Evolutionary conservation across 2,797 vertebrate genomes (phyloP).

Genomic region (Enteromius fasciolatus): DNA sequence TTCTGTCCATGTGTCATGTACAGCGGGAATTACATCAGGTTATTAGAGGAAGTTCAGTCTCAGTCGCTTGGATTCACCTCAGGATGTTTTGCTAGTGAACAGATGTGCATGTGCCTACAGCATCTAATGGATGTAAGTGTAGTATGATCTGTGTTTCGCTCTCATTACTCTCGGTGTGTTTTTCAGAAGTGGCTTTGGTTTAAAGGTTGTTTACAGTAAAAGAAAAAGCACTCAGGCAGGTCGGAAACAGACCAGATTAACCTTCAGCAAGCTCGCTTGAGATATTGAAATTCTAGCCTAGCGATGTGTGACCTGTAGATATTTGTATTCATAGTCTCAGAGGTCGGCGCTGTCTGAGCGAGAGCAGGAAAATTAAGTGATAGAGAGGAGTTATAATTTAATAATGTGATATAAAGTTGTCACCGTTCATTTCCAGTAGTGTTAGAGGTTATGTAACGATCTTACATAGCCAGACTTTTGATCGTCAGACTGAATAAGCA

Average conservation of each 20-base stretch:
- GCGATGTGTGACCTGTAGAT: not conserved
- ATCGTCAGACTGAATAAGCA: slow-evolving; percentile 12
- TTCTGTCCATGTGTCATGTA: slow-evolving; percentile 11
- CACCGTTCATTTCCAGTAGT: not conserved
- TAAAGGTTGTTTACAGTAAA: not conserved
- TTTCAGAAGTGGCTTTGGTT: not conserved
- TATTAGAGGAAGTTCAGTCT: not conserved
- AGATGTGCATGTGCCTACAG: not conserved
- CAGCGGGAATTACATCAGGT: slow-evolving; percentile 4
- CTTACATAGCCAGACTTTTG: not conserved
- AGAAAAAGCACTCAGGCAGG: not conserved
- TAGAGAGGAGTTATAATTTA: not conserved
- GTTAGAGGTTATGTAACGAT: not conserved
- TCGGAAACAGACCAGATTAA: not conserved
- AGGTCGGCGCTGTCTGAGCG: not conserved
- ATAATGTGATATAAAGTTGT: not conserved
- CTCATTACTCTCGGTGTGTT: not conserved
- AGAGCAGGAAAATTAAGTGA: not conserved
- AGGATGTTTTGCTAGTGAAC: not conserved
- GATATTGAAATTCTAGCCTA: too few species aligned
- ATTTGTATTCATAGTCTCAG: not conserved
- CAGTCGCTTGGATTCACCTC: not conserved
- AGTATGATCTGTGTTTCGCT: not conserved
- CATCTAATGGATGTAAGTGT: not conserved
- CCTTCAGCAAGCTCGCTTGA: not conserved